Evolutionary conservation across 2,113 vertebrate species (phyloP).

Genomic region (Origma solitaria): DNA sequence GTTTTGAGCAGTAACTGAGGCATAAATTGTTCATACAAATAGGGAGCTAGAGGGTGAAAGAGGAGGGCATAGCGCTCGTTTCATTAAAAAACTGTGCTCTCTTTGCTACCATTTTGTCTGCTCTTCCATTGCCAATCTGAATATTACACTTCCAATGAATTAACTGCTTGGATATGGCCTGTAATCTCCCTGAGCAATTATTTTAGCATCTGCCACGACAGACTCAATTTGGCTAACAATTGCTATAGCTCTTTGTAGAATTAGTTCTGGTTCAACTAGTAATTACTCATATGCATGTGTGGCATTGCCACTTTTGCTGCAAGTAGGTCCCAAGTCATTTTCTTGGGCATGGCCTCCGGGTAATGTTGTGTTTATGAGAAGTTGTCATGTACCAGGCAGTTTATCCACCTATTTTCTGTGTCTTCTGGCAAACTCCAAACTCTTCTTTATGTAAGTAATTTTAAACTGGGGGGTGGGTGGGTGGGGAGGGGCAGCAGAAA

Average conservation of each 20-base stretch:
- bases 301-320: background rate
- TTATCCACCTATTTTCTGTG: background rate
- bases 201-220: conserved; percentile 42
- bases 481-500: no score
- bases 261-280: conserved; percentile 52
- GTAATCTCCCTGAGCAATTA: conserved; percentile 49
- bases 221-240: conserved; percentile 46
- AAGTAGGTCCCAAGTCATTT: background rate
- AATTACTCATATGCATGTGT: conserved; percentile 14
- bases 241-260: conserved; percentile 20
- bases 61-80: background rate
- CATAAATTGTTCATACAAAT: background rate
- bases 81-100: background rate
- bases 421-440: background rate
- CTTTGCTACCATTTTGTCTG: background rate
- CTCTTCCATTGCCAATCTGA: background rate
- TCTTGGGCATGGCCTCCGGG: background rate
- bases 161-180: conserved; percentile 27
- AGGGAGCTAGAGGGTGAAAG: background rate
- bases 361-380: background rate
- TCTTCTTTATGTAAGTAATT: background rate
- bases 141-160: conserved; percentile 28
- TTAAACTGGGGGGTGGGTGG: no score
- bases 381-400: background rate
- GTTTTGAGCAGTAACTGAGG: background rate